phyloP scores from a whole-genome alignment of 2,113 vertebrate genomes.

The Stomatorhinus ivindoensis region DNA sequence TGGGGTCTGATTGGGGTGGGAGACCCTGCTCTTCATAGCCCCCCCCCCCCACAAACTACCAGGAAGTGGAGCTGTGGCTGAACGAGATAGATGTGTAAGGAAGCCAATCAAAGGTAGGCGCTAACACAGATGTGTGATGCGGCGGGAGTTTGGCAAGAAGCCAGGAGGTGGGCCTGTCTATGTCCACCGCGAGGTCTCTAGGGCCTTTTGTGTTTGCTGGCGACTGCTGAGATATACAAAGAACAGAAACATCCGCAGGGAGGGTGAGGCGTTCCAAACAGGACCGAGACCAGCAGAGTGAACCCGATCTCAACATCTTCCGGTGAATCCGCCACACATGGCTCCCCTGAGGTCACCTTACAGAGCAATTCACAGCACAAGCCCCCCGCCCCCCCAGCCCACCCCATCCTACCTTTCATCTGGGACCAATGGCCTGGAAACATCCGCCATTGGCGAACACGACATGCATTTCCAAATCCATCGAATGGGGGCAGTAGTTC shows the following conservation, averaged over 20 bases:
- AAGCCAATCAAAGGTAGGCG: neutral
- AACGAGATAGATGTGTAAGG: neutral
- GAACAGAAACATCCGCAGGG: neutral
- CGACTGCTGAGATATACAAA: neutral
- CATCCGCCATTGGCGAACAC: neutral
- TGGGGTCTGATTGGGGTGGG: neutral
- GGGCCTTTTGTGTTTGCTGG: neutral
- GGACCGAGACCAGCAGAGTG: neutral
- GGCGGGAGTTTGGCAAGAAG: neutral
- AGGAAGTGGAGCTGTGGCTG: neutral
- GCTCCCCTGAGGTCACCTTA: neutral
- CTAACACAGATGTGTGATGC: neutral
- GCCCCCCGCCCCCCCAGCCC: no score
- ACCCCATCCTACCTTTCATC: no score
- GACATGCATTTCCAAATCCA: neutral
- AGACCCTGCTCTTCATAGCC: neutral
- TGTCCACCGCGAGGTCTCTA: neutral
- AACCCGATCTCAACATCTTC: neutral
- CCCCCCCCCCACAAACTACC: neutral
- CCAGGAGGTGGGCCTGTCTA: neutral
- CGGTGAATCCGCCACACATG: neutral
- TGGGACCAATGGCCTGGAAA: neutral
- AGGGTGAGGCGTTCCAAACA: neutral
- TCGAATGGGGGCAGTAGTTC: neutral
- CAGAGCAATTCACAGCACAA: conserved; percentile 15